Conservation (phyloP, 2,797 vertebrate genomes). For the Lithobates pipiens region DNA sequence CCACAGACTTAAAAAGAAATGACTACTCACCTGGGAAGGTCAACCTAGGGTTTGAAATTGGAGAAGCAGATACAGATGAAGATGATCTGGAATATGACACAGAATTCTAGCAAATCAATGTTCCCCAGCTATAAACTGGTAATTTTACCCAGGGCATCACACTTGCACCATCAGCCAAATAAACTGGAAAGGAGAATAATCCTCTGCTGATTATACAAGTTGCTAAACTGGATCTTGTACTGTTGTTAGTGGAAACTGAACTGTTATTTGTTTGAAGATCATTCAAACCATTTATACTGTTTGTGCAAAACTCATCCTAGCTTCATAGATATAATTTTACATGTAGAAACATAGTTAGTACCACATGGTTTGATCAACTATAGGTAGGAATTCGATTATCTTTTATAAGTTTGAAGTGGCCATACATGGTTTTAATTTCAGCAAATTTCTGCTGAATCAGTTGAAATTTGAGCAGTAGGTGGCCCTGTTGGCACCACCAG, state of each 20-base stretch:
- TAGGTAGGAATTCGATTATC: too few species aligned
- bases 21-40: conserved; percentile 71
- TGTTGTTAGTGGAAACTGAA: neutral
- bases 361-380: too few species aligned
- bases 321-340: too few species aligned
- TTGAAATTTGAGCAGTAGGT: too few species aligned
- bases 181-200: neutral
- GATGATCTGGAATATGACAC: conserved; percentile 69
- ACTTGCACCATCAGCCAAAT: neutral
- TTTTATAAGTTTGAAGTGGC: too few species aligned
- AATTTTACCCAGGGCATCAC: conserved; percentile 13
- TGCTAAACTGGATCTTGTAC: neutral
- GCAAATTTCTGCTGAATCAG: too few species aligned
- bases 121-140: neutral
- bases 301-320: too few species aligned
- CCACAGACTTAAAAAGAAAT: conserved; percentile 86
- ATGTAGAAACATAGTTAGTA: too few species aligned
- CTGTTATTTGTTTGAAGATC: neutral
- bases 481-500: too few species aligned
- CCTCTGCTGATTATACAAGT: neutral
- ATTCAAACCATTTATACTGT: neutral
- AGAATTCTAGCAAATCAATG: conserved; percentile 67
- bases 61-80: conserved; percentile 57
- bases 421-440: too few species aligned
- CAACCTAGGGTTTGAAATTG: conserved; percentile 66